Evolutionary conservation across 1,140 invertebrate species (phyloP).

Genomic region (Pteromalus puparum): DNA sequence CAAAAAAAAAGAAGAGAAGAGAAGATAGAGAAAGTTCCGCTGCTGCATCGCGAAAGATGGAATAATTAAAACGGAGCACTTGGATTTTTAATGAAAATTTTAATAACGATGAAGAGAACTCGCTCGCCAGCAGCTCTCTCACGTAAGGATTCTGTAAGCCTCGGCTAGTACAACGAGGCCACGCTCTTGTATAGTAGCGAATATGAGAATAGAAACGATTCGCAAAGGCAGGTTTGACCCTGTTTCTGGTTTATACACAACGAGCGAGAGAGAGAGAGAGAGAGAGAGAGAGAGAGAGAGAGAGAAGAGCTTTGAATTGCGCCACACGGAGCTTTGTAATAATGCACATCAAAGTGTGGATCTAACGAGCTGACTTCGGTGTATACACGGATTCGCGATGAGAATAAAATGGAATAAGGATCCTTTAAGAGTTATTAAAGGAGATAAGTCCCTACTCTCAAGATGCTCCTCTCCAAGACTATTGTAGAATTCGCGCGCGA

Average conservation of each 20-base stretch:
- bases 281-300: neutral
- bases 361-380: neutral
- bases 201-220: slow-evolving; percentile 14
- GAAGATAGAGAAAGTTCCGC: neutral
- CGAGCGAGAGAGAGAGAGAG: too few relatives aligned
- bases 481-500: neutral
- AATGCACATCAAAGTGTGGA: slow-evolving; percentile 1
- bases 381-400: neutral
- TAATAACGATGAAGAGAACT: slow-evolving; percentile 8
- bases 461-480: too few relatives aligned
- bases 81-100: slow-evolving; percentile 7
- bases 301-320: neutral
- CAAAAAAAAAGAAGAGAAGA: neutral
- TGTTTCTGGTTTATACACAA: neutral
- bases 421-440: neutral
- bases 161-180: neutral
- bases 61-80: neutral
- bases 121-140: neutral
- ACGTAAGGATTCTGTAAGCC: neutral
- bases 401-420: neutral
- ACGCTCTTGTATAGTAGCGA: neutral
- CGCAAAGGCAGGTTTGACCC: slow-evolving; percentile 4
- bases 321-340: neutral
- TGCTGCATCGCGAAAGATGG: neutral
- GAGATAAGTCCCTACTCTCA: too few relatives aligned